Percentiles rank a stretch among this genome's conserved stretches.
Evolutionary conservation across 2,113 vertebrate species (phyloP).

Genomic region (Dipodomys ordii): DNA sequence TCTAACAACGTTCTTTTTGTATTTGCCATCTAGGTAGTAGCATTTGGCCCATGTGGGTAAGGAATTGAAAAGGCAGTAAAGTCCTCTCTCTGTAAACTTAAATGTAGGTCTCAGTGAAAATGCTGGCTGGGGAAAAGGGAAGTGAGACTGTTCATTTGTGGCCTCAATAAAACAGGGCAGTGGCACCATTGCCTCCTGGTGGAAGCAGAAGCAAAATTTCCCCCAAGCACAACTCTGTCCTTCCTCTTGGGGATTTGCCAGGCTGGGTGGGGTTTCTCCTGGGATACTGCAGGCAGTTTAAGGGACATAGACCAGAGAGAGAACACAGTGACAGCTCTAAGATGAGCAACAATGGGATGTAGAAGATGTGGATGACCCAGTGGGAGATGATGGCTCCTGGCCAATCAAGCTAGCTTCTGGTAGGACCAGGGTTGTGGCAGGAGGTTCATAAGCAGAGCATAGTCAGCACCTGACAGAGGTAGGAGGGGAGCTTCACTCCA

Average conservation of each 20-base stretch:
- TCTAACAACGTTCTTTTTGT: not conserved
- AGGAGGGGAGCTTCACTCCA: not conserved
- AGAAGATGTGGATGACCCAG: not conserved
- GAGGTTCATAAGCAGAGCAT: not conserved
- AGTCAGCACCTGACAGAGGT: not conserved
- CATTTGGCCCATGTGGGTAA: not conserved
- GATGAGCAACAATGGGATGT: not conserved
- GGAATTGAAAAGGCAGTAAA: not conserved
- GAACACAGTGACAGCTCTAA: not conserved
- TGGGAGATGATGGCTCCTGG: not conserved
- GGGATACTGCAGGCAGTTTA: not conserved
- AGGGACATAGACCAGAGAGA: not conserved
- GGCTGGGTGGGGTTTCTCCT: not conserved
- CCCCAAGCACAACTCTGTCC: rapidly evolving
- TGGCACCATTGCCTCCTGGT: not conserved
- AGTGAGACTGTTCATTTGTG: not conserved
- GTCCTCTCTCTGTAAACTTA: not conserved
- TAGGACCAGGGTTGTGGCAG: rapidly evolving
- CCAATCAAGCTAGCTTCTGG: not conserved
- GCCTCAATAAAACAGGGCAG: not conserved
- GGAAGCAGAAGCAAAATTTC: not conserved
- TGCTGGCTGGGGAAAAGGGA: not conserved
- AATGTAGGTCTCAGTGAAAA: not conserved
- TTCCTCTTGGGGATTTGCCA: not conserved
- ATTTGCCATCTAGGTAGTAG: not conserved